Evolutionary conservation across 2,113 vertebrate species (phyloP), one percentile per base, ranked within the genome.

Genomic region (Turnix velox): DNA sequence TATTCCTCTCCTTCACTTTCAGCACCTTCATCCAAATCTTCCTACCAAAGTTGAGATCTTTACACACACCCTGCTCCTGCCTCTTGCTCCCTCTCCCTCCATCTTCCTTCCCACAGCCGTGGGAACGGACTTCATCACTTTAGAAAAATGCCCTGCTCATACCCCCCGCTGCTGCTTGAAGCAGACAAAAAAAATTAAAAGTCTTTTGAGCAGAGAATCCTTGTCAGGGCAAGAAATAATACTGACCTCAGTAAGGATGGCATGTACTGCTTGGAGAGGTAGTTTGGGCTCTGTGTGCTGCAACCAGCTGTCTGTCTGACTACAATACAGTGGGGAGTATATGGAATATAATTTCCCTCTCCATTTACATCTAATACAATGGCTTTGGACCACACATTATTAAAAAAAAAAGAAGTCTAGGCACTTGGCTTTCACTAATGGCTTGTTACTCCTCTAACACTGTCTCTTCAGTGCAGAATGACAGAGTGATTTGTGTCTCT

Each of bases 121-220:
- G 96, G 96, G 96, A 96, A 96, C 90, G 61, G 88, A 57, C 88
- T 91, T 95, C 94, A 93, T 95, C 93, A 73, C 84, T 96, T 93
- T 90, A 95, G 88, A 97, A 96, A 88, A 97, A 97, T 96, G 95
- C 93, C 93, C 93, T 79, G 77, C 87, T 93, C 90, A 35, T 91
- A 79, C 94, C 96, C 95, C 96, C 96, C 0, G 63, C 95, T 97
- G 96, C 13, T 94, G 66, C 88, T 95, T 76, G 90, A 79, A 93
- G 88, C 92, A 93, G 95, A 91, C 90, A 94, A 93, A 94, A 93
- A 96, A 93, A 95, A 93, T 55, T 87, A 27, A 96, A 96, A 95
- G 66, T 68, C 95, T 94, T 95, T 95, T 94, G 93, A 96, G 94
- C 71, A 76, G 84, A 92, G 89, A 95, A 94, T 88, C 94, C 88